A percentile compares a stretch with the other conserved stretches of the same genome.
phyloP scores from a whole-genome alignment of 2,113 vertebrate species.

The Delphinus delphis region DNA sequence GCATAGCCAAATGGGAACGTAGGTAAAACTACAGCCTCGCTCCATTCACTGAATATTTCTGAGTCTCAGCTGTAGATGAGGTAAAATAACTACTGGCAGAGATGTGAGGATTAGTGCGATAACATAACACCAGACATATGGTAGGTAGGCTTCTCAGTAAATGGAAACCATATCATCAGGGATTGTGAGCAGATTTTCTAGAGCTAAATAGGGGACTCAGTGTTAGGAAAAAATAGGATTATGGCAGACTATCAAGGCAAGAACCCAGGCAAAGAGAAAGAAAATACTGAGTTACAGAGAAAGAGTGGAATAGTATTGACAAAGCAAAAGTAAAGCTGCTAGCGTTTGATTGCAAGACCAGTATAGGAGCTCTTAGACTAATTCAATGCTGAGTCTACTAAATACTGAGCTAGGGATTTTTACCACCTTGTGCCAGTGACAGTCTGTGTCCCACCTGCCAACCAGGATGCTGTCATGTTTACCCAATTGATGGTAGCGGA shows the following conservation, averaged over 20 bases:
- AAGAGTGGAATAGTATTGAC: neutral
- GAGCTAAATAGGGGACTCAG: conserved; percentile 56
- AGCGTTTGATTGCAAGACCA: neutral
- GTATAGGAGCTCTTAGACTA: neutral
- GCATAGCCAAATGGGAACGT: neutral
- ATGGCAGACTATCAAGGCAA: conserved; percentile 45
- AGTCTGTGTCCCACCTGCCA: neutral
- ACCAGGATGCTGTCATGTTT: neutral
- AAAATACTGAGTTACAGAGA: neutral
- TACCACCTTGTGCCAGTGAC: neutral
- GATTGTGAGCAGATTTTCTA: conserved; percentile 63
- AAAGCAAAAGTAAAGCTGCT: conserved; percentile 10
- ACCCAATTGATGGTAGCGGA: neutral
- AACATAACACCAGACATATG: conserved; percentile 63
- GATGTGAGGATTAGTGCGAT: conserved; percentile 49
- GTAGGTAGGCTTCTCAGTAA: conserved; percentile 67
- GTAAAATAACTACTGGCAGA: conserved; percentile 63
- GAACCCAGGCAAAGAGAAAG: neutral
- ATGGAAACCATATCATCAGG: conserved; percentile 51
- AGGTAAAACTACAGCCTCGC: neutral
- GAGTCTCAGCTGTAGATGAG: conserved; percentile 33
- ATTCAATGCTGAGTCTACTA: neutral
- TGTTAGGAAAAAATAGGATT: conserved; percentile 52
- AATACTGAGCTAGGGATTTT: neutral
- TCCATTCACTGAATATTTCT: conserved; percentile 46